Evolutionary conservation across 2,113 vertebrate genomes (phyloP), one percentile per base, ranked within the genome.

Genomic region (Psephotus haematonotus): DNA sequence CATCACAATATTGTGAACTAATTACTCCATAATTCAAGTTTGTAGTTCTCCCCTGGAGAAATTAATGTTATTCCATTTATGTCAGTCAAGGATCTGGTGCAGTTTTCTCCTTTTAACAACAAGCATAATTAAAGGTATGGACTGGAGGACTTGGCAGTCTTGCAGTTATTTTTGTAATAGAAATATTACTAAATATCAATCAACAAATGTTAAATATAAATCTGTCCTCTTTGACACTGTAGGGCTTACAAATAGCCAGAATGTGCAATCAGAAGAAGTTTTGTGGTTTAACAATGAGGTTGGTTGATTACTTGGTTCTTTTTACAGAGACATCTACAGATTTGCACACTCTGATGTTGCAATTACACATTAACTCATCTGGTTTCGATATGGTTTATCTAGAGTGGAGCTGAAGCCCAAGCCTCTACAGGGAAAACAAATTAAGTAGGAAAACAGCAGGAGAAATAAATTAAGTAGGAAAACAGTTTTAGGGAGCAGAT

Each of bases 281-380:
- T n/a, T 0, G 2, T 37, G 23, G 33, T 85, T 86, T 84, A 70
- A 46, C 24, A 6, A 3, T 0, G 0, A 37, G 13, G 4, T 50
- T 47, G 15, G 25, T 9, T 59, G 43, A 23, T 69, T 33, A 6
- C 13, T 20, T 35, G 25, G 8, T 18, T 79, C 49, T 63, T 13
- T 47, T 52, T 67, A 74, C 10, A 35, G 20, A 57, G 27, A 15
- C 5, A 37, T 63, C 14, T 39, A 17, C 7, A 28, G 35, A 35
- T 72, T 49, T 75, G 41, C 22, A 52, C 37, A 25, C 17, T 55
- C 43, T 50, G 55, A 43, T 41, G 16, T 8, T 70, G 52, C 29
- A 70, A 5, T 68, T 67, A 1, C 0, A 0, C 46, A 18, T 28
- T 59, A 43, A 8, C 24, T 17, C 39, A 47, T 46, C 33, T 77